Conservation (phyloP, 2,888 invertebrate genomes). For the Yponomeuta cagnagella region DNA sequence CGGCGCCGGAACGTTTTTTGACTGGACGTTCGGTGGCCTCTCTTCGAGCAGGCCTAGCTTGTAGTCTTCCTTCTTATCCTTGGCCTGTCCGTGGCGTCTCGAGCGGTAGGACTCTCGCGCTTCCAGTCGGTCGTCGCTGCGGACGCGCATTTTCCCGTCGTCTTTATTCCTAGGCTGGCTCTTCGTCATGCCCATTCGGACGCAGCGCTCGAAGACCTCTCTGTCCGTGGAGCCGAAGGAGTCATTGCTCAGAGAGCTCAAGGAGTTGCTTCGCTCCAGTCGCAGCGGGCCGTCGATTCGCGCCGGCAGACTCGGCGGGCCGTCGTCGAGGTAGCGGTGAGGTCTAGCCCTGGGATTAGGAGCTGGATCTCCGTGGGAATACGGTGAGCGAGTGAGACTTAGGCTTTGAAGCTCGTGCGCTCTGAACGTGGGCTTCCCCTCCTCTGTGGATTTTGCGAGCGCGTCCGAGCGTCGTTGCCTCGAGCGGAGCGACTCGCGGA, state of each 20-base stretch:
- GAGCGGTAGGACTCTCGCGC: constrained; percentile 26
- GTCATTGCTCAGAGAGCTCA: constrained; percentile 51
- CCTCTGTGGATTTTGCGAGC: constrained; percentile 27
- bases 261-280: constrained; percentile 41
- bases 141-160: constrained; percentile 31
- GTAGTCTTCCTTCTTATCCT: constrained; percentile 37
- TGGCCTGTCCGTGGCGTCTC: constrained; percentile 17
- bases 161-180: constrained; percentile 30
- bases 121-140: constrained; percentile 42
- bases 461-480: constrained; percentile 67
- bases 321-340: constrained; percentile 31
- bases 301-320: constrained; percentile 40
- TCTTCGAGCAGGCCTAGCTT: constrained; percentile 71
- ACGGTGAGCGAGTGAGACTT: constrained; percentile 27
- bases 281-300: constrained; percentile 34
- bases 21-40: constrained; percentile 77
- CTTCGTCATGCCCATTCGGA: constrained; percentile 81
- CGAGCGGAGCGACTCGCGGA: constrained; percentile 27
- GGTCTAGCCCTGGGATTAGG: constrained; percentile 22
- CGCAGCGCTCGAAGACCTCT: constrained; percentile 82
- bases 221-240: constrained; percentile 67
- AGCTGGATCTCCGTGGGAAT: constrained; percentile 31
- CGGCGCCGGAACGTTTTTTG: constrained; percentile 87
- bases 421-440: neutral
- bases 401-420: neutral